These are phyloP conservation scores for Lycaena phlaeas DNA, from an alignment of 2,888 invertebrate genomes.

Conservation along the genomic window DNA sequence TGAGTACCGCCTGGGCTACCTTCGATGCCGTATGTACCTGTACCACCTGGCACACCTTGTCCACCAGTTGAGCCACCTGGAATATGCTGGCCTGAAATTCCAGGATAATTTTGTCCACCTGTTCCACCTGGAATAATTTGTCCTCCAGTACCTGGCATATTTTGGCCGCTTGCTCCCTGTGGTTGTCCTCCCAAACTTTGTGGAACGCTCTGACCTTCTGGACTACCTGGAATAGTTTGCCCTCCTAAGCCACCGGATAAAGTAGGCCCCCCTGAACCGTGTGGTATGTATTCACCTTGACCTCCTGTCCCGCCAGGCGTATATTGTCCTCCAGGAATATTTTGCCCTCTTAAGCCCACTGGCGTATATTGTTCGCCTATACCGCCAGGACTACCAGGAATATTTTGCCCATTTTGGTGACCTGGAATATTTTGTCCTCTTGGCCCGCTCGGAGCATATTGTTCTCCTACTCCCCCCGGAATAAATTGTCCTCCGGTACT, in stretches of 20 bases:
- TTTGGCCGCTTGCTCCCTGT: not conserved
- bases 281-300: constrained; percentile 10
- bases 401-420: constrained; percentile 13
- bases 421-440: constrained; percentile 10
- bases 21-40: constrained; percentile 9
- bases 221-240: constrained; percentile 2
- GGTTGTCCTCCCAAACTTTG: not conserved
- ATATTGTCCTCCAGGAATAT: constrained; percentile 11
- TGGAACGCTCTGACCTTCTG: constrained; percentile 10
- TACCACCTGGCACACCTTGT: constrained; percentile 9
- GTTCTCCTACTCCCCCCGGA: constrained; percentile 5
- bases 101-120: constrained; percentile 10
- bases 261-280: constrained; percentile 8
- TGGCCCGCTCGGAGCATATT: constrained; percentile 11
- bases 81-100: not conserved
- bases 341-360: constrained; percentile 9
- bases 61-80: constrained; percentile 3
- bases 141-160: not conserved
- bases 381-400: constrained; percentile 11
- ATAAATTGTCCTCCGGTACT: constrained; percentile 15
- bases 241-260: constrained; percentile 7
- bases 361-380: constrained; percentile 8
- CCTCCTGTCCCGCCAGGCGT: constrained; percentile 2
- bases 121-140: constrained; percentile 4
- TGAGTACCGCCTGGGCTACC: constrained; percentile 13